Evolutionary conservation across 2,113 vertebrate species (phyloP), one percentile per base, ranked within the genome.

Genomic region (Brachyhypopomus gauderio): DNA sequence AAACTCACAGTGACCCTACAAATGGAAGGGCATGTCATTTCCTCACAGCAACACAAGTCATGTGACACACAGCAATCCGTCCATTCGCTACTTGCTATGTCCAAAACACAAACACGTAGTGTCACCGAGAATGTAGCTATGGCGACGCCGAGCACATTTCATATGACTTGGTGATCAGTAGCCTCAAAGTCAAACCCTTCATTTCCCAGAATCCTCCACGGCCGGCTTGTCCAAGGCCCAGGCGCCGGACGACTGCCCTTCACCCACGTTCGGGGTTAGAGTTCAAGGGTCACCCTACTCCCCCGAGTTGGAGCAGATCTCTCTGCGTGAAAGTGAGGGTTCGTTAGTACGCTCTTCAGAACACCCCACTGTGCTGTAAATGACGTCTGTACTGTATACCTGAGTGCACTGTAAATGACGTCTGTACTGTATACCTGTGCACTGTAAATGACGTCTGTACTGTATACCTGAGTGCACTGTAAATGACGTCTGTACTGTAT

Each of bases 321-420:
- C 96, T 86, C 95, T 98, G 38, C 96, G 96, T 96, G 98, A 98
- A 97, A 98, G 97, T 97, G 96, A 99, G 95, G 96, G 96, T 98
- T 95, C 94, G 95, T 97, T 87, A 27, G 75, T 58, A 20, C 36
- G 20, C 79, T 78, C 34, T n/a, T 36, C 92, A 38, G 20, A 72
- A 58, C 72, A 64, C 64, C 89, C 20, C 36, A 36, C 16, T 30
- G 17, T 84, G 83, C 88, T 89, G 20, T 52, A 27, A 17, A 22
- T 14, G 0, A 5, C 4, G 22, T 23, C 17, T 38, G 55, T 60
- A 12, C 23, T 20, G 4, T 74, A 25, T 34, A 8, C 3, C 12
- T 48, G 3, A 30, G 30, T 30, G 30, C 30, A 30, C 30, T 30
- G 30, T 30, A 30, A n/a, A n/a, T 52, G 12, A 52, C n/a, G n/a